Percentiles rank a stretch among this genome's conserved stretches.
Evolutionary conservation across 2,113 vertebrate species (phyloP).

Genomic region (Lampris megalopsis): DNA sequence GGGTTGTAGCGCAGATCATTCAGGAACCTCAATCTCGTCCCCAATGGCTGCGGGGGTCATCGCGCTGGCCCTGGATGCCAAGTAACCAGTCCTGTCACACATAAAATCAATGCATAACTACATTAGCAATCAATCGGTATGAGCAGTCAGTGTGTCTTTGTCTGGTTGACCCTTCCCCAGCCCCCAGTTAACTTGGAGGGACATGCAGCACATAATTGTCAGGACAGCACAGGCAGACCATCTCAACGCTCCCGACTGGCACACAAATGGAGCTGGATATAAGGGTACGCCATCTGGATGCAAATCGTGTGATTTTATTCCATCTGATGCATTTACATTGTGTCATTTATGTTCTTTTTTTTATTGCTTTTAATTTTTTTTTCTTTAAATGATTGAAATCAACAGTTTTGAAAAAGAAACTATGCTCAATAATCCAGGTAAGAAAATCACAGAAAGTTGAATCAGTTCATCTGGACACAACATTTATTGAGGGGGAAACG

Average conservation of each 20-base stretch:
- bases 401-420: too few relatives aligned
- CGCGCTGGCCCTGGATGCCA: slow-evolving; percentile 94
- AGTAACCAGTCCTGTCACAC: slow-evolving; percentile 83
- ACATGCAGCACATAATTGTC: slow-evolving; percentile 97
- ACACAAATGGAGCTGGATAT: slow-evolving; percentile 93
- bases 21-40: slow-evolving; percentile 92
- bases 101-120: slow-evolving; percentile 28
- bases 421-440: too few relatives aligned
- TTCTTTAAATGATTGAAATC: too few relatives aligned
- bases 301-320: too few relatives aligned
- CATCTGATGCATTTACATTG: too few relatives aligned
- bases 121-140: slow-evolving; percentile 11
- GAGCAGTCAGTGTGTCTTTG: slow-evolving; percentile 11
- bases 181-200: slow-evolving; percentile 96
- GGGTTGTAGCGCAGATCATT: slow-evolving; percentile 88
- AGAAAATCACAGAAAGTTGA: too few relatives aligned
- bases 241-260: slow-evolving; percentile 93
- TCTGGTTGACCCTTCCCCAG: slow-evolving; percentile 74
- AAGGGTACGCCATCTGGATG: slow-evolving; percentile 82
- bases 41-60: slow-evolving; percentile 96
- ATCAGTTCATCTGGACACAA: too few relatives aligned
- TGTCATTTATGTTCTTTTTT: too few relatives aligned
- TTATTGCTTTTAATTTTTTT: too few relatives aligned
- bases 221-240: slow-evolving; percentile 90
- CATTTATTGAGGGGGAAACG: too few relatives aligned